Evolutionary conservation across 2,113 vertebrate genomes (phyloP).

Genomic region (Stegastes partitus): DNA sequence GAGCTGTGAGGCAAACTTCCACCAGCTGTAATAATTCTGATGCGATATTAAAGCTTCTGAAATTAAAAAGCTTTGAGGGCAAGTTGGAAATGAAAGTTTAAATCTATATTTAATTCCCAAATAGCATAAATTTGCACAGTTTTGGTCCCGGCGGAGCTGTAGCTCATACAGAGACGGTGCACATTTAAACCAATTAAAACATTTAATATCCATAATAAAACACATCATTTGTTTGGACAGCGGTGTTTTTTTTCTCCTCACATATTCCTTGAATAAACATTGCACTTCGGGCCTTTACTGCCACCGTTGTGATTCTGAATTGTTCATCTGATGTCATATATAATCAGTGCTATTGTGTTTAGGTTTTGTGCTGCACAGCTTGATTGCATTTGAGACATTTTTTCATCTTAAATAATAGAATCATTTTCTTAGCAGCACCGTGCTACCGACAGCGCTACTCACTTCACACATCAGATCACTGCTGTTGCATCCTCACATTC

Average conservation of each 20-base stretch:
- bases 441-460: no score
- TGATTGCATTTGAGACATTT: no score
- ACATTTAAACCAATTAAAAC: not conserved
- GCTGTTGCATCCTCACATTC: no score
- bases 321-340: no score
- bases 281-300: no score
- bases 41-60: constrained; percentile 27
- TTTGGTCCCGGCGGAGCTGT: not conserved
- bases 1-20: not conserved
- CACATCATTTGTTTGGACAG: no score
- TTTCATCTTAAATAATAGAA: no score
- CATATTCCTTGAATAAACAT: no score
- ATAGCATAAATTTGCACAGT: not conserved
- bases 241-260: no score
- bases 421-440: no score
- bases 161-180: not conserved
- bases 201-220: not conserved
- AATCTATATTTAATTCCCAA: constrained; percentile 25
- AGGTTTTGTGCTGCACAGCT: no score
- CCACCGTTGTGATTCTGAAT: not conserved
- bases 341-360: not conserved
- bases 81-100: constrained; percentile 19
- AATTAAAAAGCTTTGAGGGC: constrained; percentile 26
- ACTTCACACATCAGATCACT: no score
- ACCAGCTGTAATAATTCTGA: not conserved